Percentiles rank a stretch among this genome's conserved stretches.
Conservation (phyloP, 2,888 invertebrate species). For the Tinea semifulvella region DNA sequence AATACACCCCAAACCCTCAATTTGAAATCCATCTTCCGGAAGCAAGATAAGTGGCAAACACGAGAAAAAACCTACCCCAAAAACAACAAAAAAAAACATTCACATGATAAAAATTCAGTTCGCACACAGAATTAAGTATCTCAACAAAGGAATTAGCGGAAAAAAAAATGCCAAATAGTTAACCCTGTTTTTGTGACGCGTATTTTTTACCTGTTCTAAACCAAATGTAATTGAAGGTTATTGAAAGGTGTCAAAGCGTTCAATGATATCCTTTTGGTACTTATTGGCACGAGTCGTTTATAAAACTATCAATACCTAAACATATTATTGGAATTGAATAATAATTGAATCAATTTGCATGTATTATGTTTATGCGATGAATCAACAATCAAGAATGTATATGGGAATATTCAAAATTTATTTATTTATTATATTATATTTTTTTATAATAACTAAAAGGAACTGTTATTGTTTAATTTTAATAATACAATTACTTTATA, state of each 20-base stretch:
- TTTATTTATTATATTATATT: no score
- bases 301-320: slow-evolving; percentile 9
- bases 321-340: background rate
- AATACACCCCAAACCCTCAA: background rate
- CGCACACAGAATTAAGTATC: slow-evolving; percentile 34
- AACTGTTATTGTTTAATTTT: no score
- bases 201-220: slow-evolving; percentile 16
- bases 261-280: background rate
- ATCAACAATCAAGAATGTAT: no score
- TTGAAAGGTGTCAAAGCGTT: slow-evolving; percentile 12
- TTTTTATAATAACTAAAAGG: no score
- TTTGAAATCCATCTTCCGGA: slow-evolving; percentile 35
- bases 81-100: slow-evolving; percentile 23
- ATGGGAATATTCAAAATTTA: no score
- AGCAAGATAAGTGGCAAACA: slow-evolving; percentile 38
- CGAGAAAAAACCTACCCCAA: slow-evolving; percentile 24
- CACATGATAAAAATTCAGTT: slow-evolving; percentile 34
- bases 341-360: no score
- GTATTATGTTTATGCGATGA: no score
- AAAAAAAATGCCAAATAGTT: slow-evolving; percentile 25
- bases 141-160: slow-evolving; percentile 27
- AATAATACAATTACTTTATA: no score
- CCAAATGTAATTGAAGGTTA: slow-evolving; percentile 1
- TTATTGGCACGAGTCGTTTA: slow-evolving; percentile 6
- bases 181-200: background rate